These are phyloP conservation scores for Pteropus alecto DNA, from an alignment of 2,113 vertebrate genomes.

Conservation along the genomic window DNA sequence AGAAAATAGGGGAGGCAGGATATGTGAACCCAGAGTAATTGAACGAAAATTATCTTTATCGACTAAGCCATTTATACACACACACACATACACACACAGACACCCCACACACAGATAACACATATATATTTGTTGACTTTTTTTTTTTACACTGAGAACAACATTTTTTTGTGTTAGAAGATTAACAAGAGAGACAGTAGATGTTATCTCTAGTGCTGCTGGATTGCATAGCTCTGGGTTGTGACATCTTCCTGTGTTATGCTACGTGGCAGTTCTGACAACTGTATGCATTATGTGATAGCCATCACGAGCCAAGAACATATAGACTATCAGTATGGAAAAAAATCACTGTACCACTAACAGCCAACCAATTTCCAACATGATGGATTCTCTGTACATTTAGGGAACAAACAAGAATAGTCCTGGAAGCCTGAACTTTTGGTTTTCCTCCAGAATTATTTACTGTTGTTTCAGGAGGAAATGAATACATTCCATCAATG, in stretches of 20 bases:
- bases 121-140: neutral
- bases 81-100: neutral
- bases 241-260: neutral
- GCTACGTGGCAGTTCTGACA: neutral
- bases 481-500: conserved; percentile 73
- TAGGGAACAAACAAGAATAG: conserved; percentile 68
- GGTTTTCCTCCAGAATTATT: conserved; percentile 74
- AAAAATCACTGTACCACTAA: conserved; percentile 68
- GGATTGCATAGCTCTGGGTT: neutral
- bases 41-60: conserved; percentile 39
- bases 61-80: conserved; percentile 1
- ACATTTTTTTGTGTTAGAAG: neutral
- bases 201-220: neutral
- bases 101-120: neutral
- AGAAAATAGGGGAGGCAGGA: conserved; percentile 19
- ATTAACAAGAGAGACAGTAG: neutral
- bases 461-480: conserved; percentile 66
- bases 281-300: neutral
- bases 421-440: conserved; percentile 70
- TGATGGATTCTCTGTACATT: conserved; percentile 68
- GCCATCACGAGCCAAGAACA: conserved; percentile 51
- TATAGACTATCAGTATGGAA: conserved; percentile 56
- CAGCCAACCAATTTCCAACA: conserved; percentile 70
- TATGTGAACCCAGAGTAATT: conserved; percentile 16
- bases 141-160: neutral